phyloP scores from a whole-genome alignment of 2,113 vertebrate species.

The Crypturellus undulatus region DNA sequence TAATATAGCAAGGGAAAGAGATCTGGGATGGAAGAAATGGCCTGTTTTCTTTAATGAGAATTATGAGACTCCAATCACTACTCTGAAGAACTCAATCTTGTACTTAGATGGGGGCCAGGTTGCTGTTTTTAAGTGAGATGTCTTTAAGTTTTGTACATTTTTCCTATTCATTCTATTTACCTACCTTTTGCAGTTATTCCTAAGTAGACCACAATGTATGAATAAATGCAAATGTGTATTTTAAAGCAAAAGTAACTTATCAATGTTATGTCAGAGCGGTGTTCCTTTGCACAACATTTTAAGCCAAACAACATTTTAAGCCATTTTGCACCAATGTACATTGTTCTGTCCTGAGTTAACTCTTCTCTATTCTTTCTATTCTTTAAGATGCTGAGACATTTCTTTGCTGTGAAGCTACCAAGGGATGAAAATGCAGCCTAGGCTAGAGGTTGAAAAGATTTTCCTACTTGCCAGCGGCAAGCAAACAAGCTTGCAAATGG shows the following conservation, averaged over 20 bases:
- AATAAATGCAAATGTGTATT: neutral
- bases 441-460: neutral
- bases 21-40: neutral
- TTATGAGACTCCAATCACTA: neutral
- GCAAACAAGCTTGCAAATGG: neutral
- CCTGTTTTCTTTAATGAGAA: neutral
- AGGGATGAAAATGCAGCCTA: constrained; percentile 26
- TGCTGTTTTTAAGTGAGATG: neutral
- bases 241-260: neutral
- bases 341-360: neutral
- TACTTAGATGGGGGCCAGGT: neutral
- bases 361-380: neutral
- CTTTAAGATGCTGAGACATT: neutral
- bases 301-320: neutral
- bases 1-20: neutral
- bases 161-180: neutral
- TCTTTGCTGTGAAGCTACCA: constrained; percentile 16
- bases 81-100: neutral
- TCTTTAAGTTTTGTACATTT: neutral
- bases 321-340: neutral
- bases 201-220: neutral
- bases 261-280: neutral
- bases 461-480: neutral
- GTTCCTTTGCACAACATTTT: neutral
- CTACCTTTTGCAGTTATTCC: neutral